phyloP scores from a whole-genome alignment of 1,140 invertebrate genomes.

The Vanessa atalanta region DNA sequence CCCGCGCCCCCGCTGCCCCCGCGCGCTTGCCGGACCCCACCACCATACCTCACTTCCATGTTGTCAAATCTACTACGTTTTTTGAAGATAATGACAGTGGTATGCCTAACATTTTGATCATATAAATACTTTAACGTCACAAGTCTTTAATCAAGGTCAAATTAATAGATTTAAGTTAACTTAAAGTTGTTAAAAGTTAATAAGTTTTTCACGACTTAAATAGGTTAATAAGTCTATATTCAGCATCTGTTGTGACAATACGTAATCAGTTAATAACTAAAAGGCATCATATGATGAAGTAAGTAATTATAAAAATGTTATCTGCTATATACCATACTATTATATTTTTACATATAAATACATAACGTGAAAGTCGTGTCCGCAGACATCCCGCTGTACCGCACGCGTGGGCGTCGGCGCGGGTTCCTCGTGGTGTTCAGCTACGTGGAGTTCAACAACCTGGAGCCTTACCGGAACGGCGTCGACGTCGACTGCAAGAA shows the following conservation, averaged over 20 bases:
- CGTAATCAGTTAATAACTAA: too few species aligned
- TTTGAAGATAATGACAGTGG: slow-evolving; percentile 52
- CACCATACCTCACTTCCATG: slow-evolving; percentile 49
- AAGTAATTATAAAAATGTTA: too few species aligned
- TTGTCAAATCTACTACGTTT: slow-evolving; percentile 56
- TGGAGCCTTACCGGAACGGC: slow-evolving; percentile 60
- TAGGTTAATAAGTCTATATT: too few species aligned
- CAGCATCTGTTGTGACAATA: too few species aligned
- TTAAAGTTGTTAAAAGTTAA: too few species aligned
- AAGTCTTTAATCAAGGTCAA: too few species aligned
- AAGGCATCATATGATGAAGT: too few species aligned
- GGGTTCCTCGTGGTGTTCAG: slow-evolving; percentile 71
- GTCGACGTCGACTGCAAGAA: slow-evolving; percentile 66
- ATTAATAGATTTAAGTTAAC: too few species aligned
- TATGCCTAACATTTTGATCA: slow-evolving; percentile 19
- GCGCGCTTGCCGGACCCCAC: slow-evolving; percentile 21
- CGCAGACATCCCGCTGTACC: slow-evolving; percentile 62
- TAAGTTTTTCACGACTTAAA: neutral
- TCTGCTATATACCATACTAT: too few species aligned
- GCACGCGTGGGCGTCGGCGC: slow-evolving; percentile 57
- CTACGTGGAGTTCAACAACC: slow-evolving; percentile 63
- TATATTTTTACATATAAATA: too few species aligned
- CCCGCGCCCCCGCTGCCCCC: neutral
- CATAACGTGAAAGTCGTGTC: neutral
- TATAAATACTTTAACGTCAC: neutral